Evolutionary conservation across 1,140 invertebrate species (phyloP), one percentile per base, ranked within the genome.

Genomic region (Aphidius ervi): DNA sequence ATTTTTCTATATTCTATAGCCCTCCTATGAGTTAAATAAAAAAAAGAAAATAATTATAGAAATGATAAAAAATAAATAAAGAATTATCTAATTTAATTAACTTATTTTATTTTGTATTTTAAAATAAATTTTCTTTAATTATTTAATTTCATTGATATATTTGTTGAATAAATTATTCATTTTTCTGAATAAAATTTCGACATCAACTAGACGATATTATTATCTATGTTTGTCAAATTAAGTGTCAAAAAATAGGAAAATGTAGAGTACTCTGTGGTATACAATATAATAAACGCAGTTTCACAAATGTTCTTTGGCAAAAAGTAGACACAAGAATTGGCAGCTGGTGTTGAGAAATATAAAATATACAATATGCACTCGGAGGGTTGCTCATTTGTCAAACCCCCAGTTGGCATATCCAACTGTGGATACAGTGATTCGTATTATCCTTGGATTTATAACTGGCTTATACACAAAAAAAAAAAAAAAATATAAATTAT

Each of bases 341-440:
- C 58, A 59, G 58, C 58, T 59, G 58, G 23, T 31, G 23, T 31
- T 31, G 23, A 31, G 4, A 31, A 31, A 31, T 31, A 31, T 31
- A 31, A 3, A 31, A 46, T 16, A 16, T 16, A 16, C 16, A 16
- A 52, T 31, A n/a, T 5, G 31, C 43, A 39, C 5, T 10, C 23
- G 10, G 58, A 52, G 47, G 47, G 57, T 53, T 59, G 58, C 50
- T 59, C 58, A 59, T 59, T 59, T 53, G 58, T 59, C 58, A 59
- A 50, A n/a, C 58, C 56, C 58, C 41, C 23, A 31, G 31, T 59
- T 59, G 48, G 48, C 48, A 49, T 50, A 43, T 37, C 49, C 47
- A 9, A 41, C 31, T 52, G 23, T 10, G 20, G 42, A 37, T 31
- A 31, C 23, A 31, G 42, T 46, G 16, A 49, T 52, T 50, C 20